A percentile compares a stretch with the other conserved stretches of the same genome.
phyloP scores from a whole-genome alignment of 2,113 vertebrate genomes.

The Apodemus speciosus region DNA sequence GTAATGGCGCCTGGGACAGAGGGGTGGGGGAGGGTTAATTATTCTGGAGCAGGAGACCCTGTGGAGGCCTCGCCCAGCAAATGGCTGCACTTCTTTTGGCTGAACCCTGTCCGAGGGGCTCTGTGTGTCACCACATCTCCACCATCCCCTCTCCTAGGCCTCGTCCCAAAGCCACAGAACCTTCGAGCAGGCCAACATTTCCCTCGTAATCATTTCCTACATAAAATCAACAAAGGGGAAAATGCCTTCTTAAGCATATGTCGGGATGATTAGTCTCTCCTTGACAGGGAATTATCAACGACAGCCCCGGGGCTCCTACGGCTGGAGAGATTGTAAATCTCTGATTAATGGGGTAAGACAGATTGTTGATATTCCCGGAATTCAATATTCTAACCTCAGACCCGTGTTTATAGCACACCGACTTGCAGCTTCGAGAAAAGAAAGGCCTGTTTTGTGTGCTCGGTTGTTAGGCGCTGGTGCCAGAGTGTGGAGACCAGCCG shows the following conservation, averaged over 20 bases:
- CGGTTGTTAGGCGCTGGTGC: conserved; percentile 30
- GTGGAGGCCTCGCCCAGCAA: background rate
- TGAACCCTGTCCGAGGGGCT: background rate
- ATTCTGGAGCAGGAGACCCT: background rate
- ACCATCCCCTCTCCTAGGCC: background rate
- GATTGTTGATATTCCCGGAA: conserved; percentile 78
- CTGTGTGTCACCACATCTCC: background rate
- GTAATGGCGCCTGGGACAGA: background rate
- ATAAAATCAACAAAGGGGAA: conserved; percentile 68
- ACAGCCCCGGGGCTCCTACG: conserved; percentile 7
- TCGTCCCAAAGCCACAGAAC: background rate
- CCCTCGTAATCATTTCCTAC: conserved; percentile 68
- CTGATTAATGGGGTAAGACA: conserved; percentile 75
- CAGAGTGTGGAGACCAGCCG: conserved; percentile 1
- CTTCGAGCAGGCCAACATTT: conserved; percentile 46
- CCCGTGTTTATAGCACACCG: conserved; percentile 65
- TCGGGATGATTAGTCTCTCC: conserved; percentile 68
- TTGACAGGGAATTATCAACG: conserved; percentile 71
- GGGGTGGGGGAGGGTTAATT: background rate
- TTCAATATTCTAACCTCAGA: conserved; percentile 74
- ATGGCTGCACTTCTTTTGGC: background rate
- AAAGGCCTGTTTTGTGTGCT: conserved; percentile 9
- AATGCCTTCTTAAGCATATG: conserved; percentile 66
- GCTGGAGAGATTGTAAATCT: conserved; percentile 8
- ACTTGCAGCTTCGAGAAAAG: conserved; percentile 43